phyloP scores from a whole-genome alignment of 2,113 vertebrate species.

The Melanotaenia duboulayi region DNA sequence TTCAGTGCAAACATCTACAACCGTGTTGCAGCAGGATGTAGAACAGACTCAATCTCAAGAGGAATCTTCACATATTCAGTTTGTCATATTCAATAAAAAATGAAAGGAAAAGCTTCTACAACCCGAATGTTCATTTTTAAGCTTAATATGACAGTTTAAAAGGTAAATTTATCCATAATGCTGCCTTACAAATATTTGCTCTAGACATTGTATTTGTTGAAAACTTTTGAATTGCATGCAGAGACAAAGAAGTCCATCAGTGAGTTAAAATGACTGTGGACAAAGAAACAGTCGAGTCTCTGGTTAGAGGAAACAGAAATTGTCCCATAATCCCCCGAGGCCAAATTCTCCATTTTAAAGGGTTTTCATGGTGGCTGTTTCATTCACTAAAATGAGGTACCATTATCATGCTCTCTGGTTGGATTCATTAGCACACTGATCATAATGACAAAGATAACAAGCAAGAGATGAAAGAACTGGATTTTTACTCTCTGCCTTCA shows the following conservation, averaged over 20 bases:
- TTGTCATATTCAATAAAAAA: no score
- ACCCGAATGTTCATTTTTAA: no score
- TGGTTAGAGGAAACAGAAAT: slow-evolving; percentile 26
- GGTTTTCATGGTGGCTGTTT: slow-evolving; percentile 47
- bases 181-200: background rate
- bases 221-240: background rate
- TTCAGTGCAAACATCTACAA: no score
- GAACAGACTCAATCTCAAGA: no score
- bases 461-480: slow-evolving; percentile 63
- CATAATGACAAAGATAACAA: slow-evolving; percentile 69
- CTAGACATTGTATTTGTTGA: no score
- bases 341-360: slow-evolving; percentile 32
- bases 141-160: no score
- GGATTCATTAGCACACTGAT: slow-evolving; percentile 61
- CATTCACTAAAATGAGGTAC: slow-evolving; percentile 48
- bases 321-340: slow-evolving; percentile 19
- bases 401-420: slow-evolving; percentile 56
- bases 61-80: no score
- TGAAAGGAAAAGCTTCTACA: no score
- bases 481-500: slow-evolving; percentile 41
- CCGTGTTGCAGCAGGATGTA: no score
- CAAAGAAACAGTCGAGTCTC: background rate
- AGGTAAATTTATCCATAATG: no score
- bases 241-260: background rate
- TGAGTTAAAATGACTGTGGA: background rate